Evolutionary conservation across 1,140 invertebrate species (phyloP), one percentile per base, ranked within the genome.

Genomic region (Platyura marginata): DNA sequence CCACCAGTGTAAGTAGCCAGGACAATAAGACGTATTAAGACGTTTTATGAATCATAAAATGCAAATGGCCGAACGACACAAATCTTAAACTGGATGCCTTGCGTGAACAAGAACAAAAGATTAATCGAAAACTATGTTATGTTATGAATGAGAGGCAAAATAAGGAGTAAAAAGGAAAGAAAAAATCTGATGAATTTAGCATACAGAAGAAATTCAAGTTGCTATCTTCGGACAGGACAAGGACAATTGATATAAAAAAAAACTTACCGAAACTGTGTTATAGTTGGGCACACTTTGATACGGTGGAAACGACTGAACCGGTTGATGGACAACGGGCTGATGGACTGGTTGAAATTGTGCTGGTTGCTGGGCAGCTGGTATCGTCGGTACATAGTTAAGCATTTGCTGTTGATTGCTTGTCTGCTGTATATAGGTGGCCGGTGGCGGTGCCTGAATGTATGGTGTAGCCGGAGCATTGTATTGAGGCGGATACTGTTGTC

Each of bases 391-490:
- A 44, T 47, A 47, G 29, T 44, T 47, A 41, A 9, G 39, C 37
- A 36, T 35, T 39, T 34, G 42, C 39, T 38, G 44, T 29, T 2
- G 47, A n/a, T n/a, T 43, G 40, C 22, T 35, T 19, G 9, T 32
- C 19, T n/a, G 40, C 19, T 11, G n/a, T 18, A 41, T 41, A 32
- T 29, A 21, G 11, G 19, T 3, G n/a, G 47, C 19, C 11, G 41
- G 40, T 36, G 25, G 39, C 13, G 40, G 9, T 13, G 40, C 22
- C 43, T 44, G 51, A 2, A 44, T 18, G 35, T 41, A 23, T 21
- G 23, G 25, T 8, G 51, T n/a, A n/a, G 42, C 51, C n/a, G 51
- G 43, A 37, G 6, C 6, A 6, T 6, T 13, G 13, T 29, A 29
- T 29, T 29, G 25, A 8, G 25, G 6, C 25, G 25, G 25, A 29